phyloP scores from a whole-genome alignment of 1,140 invertebrate genomes.

The Eurosta solidaginis region DNA sequence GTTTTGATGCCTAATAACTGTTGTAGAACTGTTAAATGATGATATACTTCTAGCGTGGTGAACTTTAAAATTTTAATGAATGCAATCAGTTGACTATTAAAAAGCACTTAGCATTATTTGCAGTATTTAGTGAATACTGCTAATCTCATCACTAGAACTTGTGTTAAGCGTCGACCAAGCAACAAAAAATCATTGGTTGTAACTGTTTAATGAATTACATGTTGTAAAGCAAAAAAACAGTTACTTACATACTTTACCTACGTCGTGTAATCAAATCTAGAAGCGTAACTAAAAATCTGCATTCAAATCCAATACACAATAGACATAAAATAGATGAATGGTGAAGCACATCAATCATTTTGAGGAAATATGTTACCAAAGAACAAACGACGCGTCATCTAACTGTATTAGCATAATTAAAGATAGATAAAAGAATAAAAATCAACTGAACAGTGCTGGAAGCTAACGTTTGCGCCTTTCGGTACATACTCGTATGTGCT shows the following conservation, averaged over 20 bases:
- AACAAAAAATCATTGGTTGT: background rate
- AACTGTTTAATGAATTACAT: background rate
- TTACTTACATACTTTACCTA: too few species aligned
- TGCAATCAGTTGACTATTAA: too few species aligned
- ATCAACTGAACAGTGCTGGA: background rate
- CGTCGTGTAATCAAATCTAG: background rate
- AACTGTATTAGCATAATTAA: constrained; percentile 19
- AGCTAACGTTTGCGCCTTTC: background rate
- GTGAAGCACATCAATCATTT: constrained; percentile 11
- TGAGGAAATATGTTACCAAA: background rate
- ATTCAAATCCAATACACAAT: constrained; percentile 2
- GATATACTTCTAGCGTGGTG: too few species aligned
- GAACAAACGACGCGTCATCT: background rate
- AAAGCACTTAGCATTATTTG: too few species aligned
- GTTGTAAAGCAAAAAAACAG: background rate
- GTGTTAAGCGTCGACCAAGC: background rate
- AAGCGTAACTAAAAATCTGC: background rate
- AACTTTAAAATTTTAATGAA: too few species aligned
- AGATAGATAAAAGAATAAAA: background rate
- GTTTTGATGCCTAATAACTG: too few species aligned
- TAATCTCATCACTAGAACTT: too few species aligned
- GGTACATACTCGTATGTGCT: too few species aligned
- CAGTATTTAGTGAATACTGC: too few species aligned
- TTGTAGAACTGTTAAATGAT: too few species aligned
- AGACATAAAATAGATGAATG: background rate